These are phyloP conservation scores for Crotalus tigris DNA, from an alignment of 2,113 vertebrate genomes.

Conservation along the genomic window DNA sequence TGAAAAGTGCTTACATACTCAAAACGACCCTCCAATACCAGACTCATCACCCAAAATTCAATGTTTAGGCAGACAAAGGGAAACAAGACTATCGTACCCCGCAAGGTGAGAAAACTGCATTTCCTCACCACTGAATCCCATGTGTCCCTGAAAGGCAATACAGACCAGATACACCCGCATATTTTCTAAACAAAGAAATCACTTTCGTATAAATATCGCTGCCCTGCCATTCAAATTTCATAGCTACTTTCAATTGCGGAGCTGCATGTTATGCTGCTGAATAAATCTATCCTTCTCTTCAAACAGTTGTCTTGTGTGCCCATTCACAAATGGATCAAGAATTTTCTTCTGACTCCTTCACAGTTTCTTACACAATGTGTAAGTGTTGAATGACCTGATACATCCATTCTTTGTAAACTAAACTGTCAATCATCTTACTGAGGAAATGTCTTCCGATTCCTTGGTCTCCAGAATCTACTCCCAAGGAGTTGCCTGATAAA, in stretches of 20 bases:
- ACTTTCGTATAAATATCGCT: not conserved
- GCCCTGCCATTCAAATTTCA: not conserved
- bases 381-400: not conserved
- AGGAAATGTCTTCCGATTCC: not conserved
- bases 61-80: not conserved
- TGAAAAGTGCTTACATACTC: not conserved
- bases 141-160: not conserved
- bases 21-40: not conserved
- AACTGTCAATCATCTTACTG: not conserved
- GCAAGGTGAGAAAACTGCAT: not conserved
- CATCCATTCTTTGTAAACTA: not conserved
- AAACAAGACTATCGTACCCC: not conserved
- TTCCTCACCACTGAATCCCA: not conserved
- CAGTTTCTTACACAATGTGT: not conserved
- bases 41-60: not conserved
- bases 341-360: not conserved
- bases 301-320: not conserved
- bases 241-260: not conserved
- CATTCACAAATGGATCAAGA: not conserved
- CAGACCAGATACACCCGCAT: not conserved
- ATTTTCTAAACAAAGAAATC: not conserved
- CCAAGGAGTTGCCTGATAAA: constrained; percentile 48
- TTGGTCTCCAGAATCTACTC: constrained; percentile 29
- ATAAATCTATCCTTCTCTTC: not conserved
- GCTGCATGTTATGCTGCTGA: not conserved